Base-by-base conservation (phyloP, 1,140 invertebrate genomes). In the Lasaia peninsularis region DNA sequence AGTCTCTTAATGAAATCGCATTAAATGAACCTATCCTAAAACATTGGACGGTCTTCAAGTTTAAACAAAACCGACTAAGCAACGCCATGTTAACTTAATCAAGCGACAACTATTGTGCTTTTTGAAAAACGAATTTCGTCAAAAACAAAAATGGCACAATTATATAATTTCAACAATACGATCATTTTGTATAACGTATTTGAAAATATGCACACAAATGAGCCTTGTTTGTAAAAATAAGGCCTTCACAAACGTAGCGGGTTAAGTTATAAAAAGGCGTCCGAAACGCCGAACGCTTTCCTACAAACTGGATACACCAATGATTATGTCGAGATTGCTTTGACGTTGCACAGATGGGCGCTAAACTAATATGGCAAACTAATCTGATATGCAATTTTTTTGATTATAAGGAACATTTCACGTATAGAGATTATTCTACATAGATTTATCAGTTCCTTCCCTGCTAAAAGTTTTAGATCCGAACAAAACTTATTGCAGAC, bases 321-420 rank as follows among this genome's bases (percentile, higher is more conserved):
- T 81, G 76, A 82, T 79, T 77, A 83, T 80, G 78, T 86, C 61
- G 59, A 66, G 63, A 80, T 82, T 79, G 76, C 75, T 84, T 76
- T 68, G 40, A 40, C 12, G 32, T 62, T 54, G 50, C 55, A 65
- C 62, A 68, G 59, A 63, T 61, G 59, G 52, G 69, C 60, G 58
- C 73, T 79, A 84, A 69, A 53, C 83, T 86, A 86, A 81, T 83
- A 86, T 86, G 83, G 80, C 83, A 85, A 82, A 80, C 75, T 68
- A 72, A 74, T 69, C 72, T 83, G 80, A 86, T 86, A 86, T 86
- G 78, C 76, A 74, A 78, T 58, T 60, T 67, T 48, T 20, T 63
- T 65, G 67, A 69, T 44, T 48, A 14, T 33, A 40, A 24, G 40
- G 53, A 40, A 55, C 40, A 55, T 40, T 55, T 40, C 53, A 55